These are phyloP conservation scores for Epinephelus malabaricus DNA, from an alignment of 2,797 vertebrate genomes.

Conservation along the genomic window DNA sequence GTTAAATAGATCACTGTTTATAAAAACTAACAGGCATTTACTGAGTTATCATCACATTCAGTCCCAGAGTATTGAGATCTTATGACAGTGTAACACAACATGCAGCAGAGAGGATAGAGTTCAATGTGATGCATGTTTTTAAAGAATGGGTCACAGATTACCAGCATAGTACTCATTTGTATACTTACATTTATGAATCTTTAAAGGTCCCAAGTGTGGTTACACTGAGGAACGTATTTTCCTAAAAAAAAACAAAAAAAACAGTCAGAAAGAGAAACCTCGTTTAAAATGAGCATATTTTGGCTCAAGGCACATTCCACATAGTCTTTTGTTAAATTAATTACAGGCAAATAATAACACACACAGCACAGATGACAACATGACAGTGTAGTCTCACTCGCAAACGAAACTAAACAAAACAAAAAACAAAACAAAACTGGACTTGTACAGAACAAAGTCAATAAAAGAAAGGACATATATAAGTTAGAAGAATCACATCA, in stretches of 20 bases:
- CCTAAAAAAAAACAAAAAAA: conserved; percentile 44
- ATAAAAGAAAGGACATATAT: too few species aligned
- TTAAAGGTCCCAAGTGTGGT: conserved; percentile 67
- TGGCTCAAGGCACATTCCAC: background rate
- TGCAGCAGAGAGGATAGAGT: background rate
- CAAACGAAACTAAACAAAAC: too few species aligned
- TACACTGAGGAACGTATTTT: conserved; percentile 50
- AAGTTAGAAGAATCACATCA: too few species aligned
- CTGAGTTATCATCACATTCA: background rate
- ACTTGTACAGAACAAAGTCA: too few species aligned
- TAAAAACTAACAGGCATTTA: background rate
- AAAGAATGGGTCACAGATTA: background rate
- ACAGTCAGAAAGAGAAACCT: conserved; percentile 13
- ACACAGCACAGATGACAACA: too few species aligned
- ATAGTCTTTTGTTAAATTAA: too few species aligned
- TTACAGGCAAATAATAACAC: too few species aligned
- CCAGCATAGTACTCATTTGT: background rate
- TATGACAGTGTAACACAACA: background rate
- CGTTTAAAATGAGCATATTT: background rate
- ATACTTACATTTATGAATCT: conserved; percentile 75
- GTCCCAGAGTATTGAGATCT: background rate
- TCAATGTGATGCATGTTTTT: background rate
- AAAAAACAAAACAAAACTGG: too few species aligned
- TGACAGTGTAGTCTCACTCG: too few species aligned
- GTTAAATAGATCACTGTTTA: background rate